These are phyloP conservation scores for Simalia tracyae DNA, from an alignment of 2,797 vertebrate species.

Conservation along the genomic window DNA sequence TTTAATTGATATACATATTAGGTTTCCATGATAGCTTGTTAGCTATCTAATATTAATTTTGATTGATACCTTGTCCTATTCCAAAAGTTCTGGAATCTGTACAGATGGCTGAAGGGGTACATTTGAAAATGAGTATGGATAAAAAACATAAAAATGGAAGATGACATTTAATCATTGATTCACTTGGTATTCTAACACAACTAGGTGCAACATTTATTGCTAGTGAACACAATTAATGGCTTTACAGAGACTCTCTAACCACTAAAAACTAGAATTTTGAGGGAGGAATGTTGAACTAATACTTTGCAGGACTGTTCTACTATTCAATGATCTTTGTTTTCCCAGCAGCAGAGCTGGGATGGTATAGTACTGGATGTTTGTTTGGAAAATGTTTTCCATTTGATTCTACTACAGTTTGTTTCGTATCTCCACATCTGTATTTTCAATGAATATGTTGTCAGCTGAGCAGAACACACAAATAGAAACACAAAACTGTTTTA, in stretches of 20 bases:
- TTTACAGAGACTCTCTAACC: neutral
- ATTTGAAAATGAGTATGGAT: neutral
- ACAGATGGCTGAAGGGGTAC: conserved; percentile 7
- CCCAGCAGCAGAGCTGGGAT: neutral
- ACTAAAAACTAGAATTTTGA: neutral
- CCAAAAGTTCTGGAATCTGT: conserved; percentile 2
- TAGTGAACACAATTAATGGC: neutral
- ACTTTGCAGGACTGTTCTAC: neutral
- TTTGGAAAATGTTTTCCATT: neutral
- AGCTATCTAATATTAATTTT: conserved; percentile 9
- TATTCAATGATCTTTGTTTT: neutral
- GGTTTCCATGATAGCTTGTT: conserved; percentile 8
- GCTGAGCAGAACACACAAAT: neutral
- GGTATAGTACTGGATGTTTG: neutral
- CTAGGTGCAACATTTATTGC: neutral
- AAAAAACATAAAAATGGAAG: neutral
- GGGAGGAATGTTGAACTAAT: neutral
- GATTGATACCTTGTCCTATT: conserved; percentile 2
- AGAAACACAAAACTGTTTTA: neutral
- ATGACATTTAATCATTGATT: neutral
- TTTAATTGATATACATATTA: neutral
- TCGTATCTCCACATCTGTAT: neutral
- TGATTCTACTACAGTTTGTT: neutral
- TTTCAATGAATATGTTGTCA: neutral
- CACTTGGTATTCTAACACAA: neutral